Evolutionary conservation across 2,888 invertebrate species (phyloP).

Genomic region (Cyrtodaria siliqua): DNA sequence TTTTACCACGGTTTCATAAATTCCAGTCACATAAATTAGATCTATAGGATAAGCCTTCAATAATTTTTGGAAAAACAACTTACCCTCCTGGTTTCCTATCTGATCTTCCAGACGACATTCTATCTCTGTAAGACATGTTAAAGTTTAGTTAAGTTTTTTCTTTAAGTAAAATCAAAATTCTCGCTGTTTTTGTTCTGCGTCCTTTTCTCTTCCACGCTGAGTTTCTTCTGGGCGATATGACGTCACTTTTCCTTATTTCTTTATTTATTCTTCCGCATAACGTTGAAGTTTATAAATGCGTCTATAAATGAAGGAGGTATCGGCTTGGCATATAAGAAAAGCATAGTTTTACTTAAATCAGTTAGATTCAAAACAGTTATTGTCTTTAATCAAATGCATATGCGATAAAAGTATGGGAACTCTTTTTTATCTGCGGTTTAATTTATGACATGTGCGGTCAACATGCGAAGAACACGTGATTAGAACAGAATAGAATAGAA

Average conservation of each 20-base stretch:
- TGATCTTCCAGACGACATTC: conserved; percentile 77
- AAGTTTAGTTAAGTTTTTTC: background rate
- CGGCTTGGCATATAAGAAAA: background rate
- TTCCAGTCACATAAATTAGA: too few relatives aligned
- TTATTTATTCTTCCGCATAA: too few relatives aligned
- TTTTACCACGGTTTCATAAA: too few relatives aligned
- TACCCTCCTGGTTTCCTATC: conserved; percentile 69
- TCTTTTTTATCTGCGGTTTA: background rate
- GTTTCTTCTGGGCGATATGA: background rate
- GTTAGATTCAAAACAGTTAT: background rate
- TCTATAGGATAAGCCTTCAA: too few relatives aligned
- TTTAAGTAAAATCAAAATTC: too few relatives aligned
- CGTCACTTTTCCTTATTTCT: too few relatives aligned
- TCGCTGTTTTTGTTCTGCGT: background rate
- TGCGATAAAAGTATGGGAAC: background rate
- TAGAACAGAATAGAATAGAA: too few relatives aligned
- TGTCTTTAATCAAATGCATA: background rate
- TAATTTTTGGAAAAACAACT: conserved; percentile 1
- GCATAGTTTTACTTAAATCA: background rate
- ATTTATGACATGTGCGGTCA: background rate
- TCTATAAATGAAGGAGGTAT: too few relatives aligned
- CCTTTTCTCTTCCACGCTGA: background rate
- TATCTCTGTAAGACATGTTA: conserved; percentile 78
- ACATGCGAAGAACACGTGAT: too few relatives aligned
- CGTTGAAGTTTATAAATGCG: too few relatives aligned